Base-by-base conservation (phyloP, 2,888 invertebrate species). In the Lasioglossum villosulum region DNA sequence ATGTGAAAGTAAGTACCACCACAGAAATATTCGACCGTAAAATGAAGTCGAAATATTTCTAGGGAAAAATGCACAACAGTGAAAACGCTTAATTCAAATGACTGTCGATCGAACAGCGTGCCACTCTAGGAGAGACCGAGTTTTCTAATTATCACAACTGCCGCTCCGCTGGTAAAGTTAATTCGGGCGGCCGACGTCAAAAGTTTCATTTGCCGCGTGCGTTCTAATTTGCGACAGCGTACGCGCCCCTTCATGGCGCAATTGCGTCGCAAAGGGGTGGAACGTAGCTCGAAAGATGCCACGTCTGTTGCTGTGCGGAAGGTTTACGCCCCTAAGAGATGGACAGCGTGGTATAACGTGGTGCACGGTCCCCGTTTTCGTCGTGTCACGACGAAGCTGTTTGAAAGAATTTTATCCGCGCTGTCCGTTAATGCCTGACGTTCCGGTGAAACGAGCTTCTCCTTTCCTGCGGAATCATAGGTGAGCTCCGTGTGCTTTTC, bases 401-500 rank as follows among this genome's bases (percentile, higher is more conserved):
- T 34, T 5, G 59, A 68, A 86, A 78, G 77, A 78, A 76, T 82
- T 88, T 84, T 59, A 63, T 52, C 78, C 56, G 45, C 74, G 63
- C 56, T 63, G 72, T 75, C 72, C 56, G 56, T 56, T 56, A 56
- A n/a, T n/a, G n/a, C n/a, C 56, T 4, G 56, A n/a, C 56, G 56
- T 56, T 56, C 12, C n/a, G 1, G 56, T 56, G 4, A 52, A 52
- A 52, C 52, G 52, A 56, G n/a, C n/a, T 56, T n/a, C 12, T 56
- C n/a, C 56, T 12, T 56, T 56, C n/a, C 56, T 56, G 12, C 12
- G 12, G n/a, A 12, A n/a, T 56, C 56, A 12, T 12, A 56, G 12
- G n/a, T 12, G 56, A n/a, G n/a, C 12, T 56, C n/a, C n/a, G 56
- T 56, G 4, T n/a, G n/a, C 56, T 56, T 63, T 63, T 30, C 80